These are phyloP conservation scores for Pandemis heparana DNA, from an alignment of 2,888 invertebrate genomes.

Conservation along the genomic window DNA sequence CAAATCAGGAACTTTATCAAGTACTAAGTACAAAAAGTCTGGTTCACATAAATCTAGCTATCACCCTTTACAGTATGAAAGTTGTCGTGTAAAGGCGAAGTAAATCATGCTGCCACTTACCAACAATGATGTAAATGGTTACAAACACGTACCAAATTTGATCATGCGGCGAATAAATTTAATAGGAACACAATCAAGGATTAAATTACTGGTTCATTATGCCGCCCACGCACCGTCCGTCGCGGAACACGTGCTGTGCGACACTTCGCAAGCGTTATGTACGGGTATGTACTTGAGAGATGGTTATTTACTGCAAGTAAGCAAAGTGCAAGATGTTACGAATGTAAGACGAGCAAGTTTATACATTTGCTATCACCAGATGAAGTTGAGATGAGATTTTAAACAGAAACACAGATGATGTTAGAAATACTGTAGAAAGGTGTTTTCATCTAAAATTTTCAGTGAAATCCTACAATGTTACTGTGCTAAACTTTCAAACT, in stretches of 20 bases:
- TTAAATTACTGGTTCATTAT: constrained; percentile 83
- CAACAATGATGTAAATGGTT: constrained; percentile 76
- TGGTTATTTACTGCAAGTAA: neutral
- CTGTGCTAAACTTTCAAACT: neutral
- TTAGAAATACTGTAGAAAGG: neutral
- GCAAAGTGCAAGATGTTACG: neutral
- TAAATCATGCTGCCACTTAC: constrained; percentile 63
- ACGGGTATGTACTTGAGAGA: constrained; percentile 38
- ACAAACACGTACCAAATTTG: constrained; percentile 81
- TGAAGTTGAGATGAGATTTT: too few relatives aligned
- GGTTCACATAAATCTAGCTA: constrained; percentile 28
- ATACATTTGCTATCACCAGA: too few relatives aligned
- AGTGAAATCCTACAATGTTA: too few relatives aligned
- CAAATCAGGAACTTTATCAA: constrained; percentile 1
- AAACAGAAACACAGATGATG: too few relatives aligned
- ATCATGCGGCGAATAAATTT: constrained; percentile 82
- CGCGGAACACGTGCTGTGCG: constrained; percentile 77
- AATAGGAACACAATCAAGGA: constrained; percentile 83
- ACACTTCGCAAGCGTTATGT: constrained; percentile 70
- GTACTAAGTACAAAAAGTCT: constrained; percentile 1
- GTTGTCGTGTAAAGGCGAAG: constrained; percentile 59
- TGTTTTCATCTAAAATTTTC: neutral
- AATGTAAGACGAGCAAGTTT: neutral
- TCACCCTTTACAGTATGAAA: constrained; percentile 52
- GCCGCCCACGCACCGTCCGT: constrained; percentile 74